These are phyloP conservation scores for cattle (Bos taurus) DNA, from an alignment of 2,113 vertebrate genomes.

Conservation along the genomic window ARS-UCD2.0 NC_037344.1:10297501-10298000, in stretches of 20 bases:
- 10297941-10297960: background rate
- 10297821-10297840: background rate
- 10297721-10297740: background rate
- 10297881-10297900: background rate
- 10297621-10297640: background rate
- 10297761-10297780: background rate
- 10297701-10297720: background rate
- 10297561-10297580: background rate
- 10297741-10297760: background rate
- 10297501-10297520: background rate
- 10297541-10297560: background rate
- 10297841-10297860: background rate
- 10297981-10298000: background rate
- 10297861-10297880: background rate
- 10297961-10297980: background rate
- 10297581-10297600: background rate
- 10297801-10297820: background rate
- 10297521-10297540: background rate
- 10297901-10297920: background rate
- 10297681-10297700: background rate
- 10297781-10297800: background rate
- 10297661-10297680: background rate
- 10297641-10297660: background rate
- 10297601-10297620: background rate
- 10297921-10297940: background rate